Evolutionary conservation across 1,140 invertebrate genomes (phyloP).

Genomic region (Panagrolaimus sp.): DNA sequence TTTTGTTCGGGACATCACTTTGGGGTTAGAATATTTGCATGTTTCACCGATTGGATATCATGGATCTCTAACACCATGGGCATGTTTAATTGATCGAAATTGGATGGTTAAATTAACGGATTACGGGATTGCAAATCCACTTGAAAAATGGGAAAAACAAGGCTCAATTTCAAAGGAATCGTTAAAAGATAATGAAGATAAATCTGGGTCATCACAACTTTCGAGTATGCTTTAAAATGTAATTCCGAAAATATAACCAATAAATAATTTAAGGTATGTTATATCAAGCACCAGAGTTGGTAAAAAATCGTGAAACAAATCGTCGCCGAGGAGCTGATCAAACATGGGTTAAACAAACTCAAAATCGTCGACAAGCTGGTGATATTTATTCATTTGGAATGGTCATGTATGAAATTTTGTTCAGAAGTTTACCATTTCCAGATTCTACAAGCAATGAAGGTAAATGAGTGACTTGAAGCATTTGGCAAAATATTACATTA

Average conservation of each 20-base stretch:
- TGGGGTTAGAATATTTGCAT: slow-evolving; percentile 56
- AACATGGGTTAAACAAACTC: slow-evolving; percentile 51
- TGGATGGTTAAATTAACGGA: slow-evolving; percentile 58
- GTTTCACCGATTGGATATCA: slow-evolving; percentile 53
- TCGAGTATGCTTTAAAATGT: slow-evolving; percentile 38
- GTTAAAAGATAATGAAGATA: slow-evolving; percentile 53
- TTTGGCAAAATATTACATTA: too few relatives aligned
- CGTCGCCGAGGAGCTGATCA: slow-evolving; percentile 37
- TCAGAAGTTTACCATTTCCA: slow-evolving; percentile 50
- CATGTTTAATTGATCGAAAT: slow-evolving; percentile 55
- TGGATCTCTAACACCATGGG: slow-evolving; percentile 53
- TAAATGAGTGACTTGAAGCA: too few relatives aligned
- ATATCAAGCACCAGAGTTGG: slow-evolving; percentile 30
- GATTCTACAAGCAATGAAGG: slow-evolving; percentile 37
- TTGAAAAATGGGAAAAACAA: slow-evolving; percentile 55
- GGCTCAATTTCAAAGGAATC: slow-evolving; percentile 49
- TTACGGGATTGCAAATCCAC: slow-evolving; percentile 53
- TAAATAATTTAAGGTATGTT: slow-evolving; percentile 9
- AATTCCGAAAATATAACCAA: not conserved
- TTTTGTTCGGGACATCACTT: slow-evolving; percentile 54
- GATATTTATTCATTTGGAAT: slow-evolving; percentile 56
- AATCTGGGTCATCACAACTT: slow-evolving; percentile 43
- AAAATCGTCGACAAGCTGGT: slow-evolving; percentile 43
- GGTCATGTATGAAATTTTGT: slow-evolving; percentile 58
- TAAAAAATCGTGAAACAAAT: slow-evolving; percentile 40